Evolutionary conservation across 2,113 vertebrate genomes (phyloP), one percentile per base, ranked within the genome.

Genomic region (Leptobrachium leishanense): DNA sequence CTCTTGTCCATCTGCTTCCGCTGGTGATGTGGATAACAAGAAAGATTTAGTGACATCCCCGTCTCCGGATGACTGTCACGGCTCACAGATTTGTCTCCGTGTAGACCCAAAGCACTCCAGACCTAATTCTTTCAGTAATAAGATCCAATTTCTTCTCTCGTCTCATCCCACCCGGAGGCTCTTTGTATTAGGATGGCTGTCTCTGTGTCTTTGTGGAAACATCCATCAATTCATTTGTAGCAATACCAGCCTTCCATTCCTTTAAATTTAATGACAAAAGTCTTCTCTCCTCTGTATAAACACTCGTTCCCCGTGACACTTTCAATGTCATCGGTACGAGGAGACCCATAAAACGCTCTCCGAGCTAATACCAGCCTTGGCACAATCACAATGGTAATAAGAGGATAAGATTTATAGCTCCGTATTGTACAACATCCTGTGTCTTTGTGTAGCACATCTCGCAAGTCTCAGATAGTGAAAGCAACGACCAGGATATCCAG

Each of bases 171-270:
- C 13, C 40, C 10, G 41, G 64, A 68, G 50, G 7, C 57, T 66
- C 43, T 77, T 69, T 68, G 54, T 66, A 77, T 77, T 66, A 31
- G 54, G 69, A 77, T 77, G 42, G 43, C 66, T 8, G 41, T 43
- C 20, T 68, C 75, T 69, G 2, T 68, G 9, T 59, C 66, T 59
- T 77, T 59, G 66, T 69, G 40, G 66, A 77, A 77, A 69, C 75
- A 69, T 77, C 75, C 54, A 68, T 77, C 75, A 69, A 11, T 69
- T 76, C 50, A 76, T 76, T 77, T 77, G 31, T 76, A 11, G 68
- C 75, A 31, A 44, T 66, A 46, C 65, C 65, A 53, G 63, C 41
- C 50, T 39, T 69, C 75, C 73, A 68, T 31, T 77, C 41, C 40
- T 68, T 68, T 41, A 68, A 39, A 66, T 10, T 20, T 57, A 39